Base-by-base conservation (phyloP, 2,113 vertebrate genomes). In the Halcyon malimbica region DNA sequence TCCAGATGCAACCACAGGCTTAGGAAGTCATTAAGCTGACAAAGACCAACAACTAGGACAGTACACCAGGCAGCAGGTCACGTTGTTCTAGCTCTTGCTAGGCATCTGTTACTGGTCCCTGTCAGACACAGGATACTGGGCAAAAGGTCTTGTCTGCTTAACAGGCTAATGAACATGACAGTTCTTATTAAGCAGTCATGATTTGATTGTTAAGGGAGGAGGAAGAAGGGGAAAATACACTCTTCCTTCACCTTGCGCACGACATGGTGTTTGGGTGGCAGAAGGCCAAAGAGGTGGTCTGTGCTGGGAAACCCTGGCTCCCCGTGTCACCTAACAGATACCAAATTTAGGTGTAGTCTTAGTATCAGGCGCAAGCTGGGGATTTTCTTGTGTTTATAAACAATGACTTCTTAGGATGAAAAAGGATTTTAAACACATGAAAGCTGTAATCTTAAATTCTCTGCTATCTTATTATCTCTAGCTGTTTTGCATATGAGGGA, bases 251-350 rank as follows among this genome's bases (percentile, higher is more conserved):
- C 42, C 53, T 64, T 44, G 42, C 51, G 23, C 56, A 15, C 23
- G 7, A 9, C 0, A 0, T n/a, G 29, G 16, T 0, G 16, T 85
- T 54, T 25, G 19, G 13, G 11, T 25, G 62, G 21, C 41, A 80
- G 39, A 60, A 88, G 35, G 50, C 2, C 1, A 1, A 51, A 63
- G n/a, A 77, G 2, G 1, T 73, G 12, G 5, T 87, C 35, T 83
- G 5, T 35, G 31, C 70, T 70, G 41, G 18, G 60, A 74, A 59
- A 70, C 1, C 11, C 48, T 41, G 25, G 16, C 51, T 87, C 11
- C 17, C 37, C 35, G 3, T 76, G 64, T 77, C n/a, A 76, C 4
- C 21, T 60, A 53, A 76, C 0, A 0, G 21, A 44, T 31, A 65
- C 1, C 1, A 62, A 65, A 54, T 65, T 17, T 24, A 54, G n/a